Base-by-base conservation (phyloP, 2,888 invertebrate species). In the Trichopria drosophilae region DNA sequence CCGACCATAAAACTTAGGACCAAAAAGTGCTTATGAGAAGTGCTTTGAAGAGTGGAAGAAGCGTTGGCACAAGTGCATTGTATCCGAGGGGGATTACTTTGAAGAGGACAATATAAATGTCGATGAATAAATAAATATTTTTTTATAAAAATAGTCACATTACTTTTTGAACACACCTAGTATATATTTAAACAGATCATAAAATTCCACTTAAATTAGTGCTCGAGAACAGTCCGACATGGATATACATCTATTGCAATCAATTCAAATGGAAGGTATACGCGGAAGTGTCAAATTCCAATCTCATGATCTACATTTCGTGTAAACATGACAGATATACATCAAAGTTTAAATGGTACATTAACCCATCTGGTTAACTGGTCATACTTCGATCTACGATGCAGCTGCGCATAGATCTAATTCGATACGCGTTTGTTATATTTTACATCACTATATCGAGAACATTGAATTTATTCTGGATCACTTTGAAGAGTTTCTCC, bases 401-500 rank as follows among this genome's bases (percentile, higher is more conserved):
- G 18, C 9, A 20, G 18, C n/a, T 3, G 12, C 13, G 3, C 29
- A 4, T 26, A 18, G 3, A 47, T 40, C n/a, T 22, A n/a, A n/a
- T n/a, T n/a, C n/a, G n/a, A n/a, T n/a, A n/a, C n/a, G n/a, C n/a
- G n/a, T n/a, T n/a, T n/a, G n/a, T n/a, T n/a, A n/a, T n/a, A n/a
- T n/a, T n/a, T n/a, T n/a, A n/a, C n/a, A n/a, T n/a, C n/a, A n/a
- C n/a, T n/a, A n/a, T n/a, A n/a, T n/a, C n/a, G n/a, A n/a, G 49
- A 46, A 51, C 23, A 19, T 42, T 39, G 12, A 45, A 22, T 43
- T 58, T 28, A 72, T 60, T 75, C 75, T 20, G 73, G 71, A 65
- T 75, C 75, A 64, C 73, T 75, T 53, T 73, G 73, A 41, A 75
- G 59, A 41, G 66, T 73, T 51, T 85, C 86, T 55, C 86, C 86